A percentile compares a stretch with the other conserved stretches of the same genome.
These are phyloP conservation scores for Idris sp. DNA, from an alignment of 1,140 invertebrate genomes.

Conservation along the genomic window DNA sequence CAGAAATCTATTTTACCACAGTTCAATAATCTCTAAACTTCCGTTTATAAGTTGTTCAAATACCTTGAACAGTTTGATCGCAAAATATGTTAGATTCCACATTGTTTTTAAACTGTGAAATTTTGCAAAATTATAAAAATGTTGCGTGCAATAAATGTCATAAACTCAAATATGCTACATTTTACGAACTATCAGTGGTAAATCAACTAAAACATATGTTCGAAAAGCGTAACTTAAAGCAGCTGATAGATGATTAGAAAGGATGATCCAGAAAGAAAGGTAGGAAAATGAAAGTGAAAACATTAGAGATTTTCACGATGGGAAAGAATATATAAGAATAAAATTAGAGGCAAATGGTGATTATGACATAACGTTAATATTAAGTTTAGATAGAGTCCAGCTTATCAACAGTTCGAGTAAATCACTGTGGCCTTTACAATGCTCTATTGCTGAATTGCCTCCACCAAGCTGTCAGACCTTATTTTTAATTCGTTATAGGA, in stretches of 20 bases:
- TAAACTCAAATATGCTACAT: too few relatives aligned
- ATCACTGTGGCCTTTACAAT: conserved; percentile 11
- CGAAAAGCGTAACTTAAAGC: conserved; percentile 2
- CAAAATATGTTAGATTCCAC: too few relatives aligned
- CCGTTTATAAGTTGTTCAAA: too few relatives aligned
- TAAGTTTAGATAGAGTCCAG: conserved; percentile 3
- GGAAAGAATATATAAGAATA: conserved; percentile 7
- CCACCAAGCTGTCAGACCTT: conserved; percentile 1
- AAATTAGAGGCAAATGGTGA: not conserved
- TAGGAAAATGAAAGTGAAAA: not conserved
- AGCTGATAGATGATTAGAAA: conserved; percentile 11
- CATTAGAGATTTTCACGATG: conserved; percentile 10
- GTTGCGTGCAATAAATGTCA: too few relatives aligned
- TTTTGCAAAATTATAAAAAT: too few relatives aligned
- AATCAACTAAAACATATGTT: conserved; percentile 7
- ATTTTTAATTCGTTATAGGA: conserved; percentile 1
- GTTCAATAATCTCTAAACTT: too few relatives aligned
- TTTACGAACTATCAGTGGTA: too few relatives aligned
- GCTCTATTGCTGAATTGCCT: conserved; percentile 8
- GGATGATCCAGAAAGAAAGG: not conserved
- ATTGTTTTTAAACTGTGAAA: too few relatives aligned
- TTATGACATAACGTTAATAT: conserved; percentile 9
- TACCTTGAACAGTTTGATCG: too few relatives aligned
- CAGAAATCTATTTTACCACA: too few relatives aligned
- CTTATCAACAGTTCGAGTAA: not conserved